Base-by-base conservation (phyloP, 2,113 vertebrate species). In the Oncorhynchus keta region DNA sequence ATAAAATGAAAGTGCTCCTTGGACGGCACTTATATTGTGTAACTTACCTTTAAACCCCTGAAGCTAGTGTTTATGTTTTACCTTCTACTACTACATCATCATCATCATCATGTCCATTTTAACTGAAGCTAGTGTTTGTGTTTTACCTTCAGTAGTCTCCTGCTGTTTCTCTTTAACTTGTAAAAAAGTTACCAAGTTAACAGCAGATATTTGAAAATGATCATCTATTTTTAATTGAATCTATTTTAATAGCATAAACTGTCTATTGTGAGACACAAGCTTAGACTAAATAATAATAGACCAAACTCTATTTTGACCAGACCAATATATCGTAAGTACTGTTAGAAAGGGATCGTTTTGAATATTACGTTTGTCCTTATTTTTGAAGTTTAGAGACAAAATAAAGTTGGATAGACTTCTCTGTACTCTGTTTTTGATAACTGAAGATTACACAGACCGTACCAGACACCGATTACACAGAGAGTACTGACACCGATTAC, bases 361-460 rank as follows among this genome's bases (percentile, higher is more conserved):
- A 78, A 69, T 68, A 77, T 74, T 81, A 86, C 81, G 83, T 81
- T 89, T 91, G 87, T 80, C 91, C 89, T 74, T 88, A 76, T 87
- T 90, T 76, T 20, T 61, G 69, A 89, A 76, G 79, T 82, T 82
- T 93, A 90, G 91, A 85, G 85, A 83, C 85, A 84, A 90, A 94
- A 94, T 94, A 94, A 94, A 94, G 83, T 90, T 91, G 88, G 89
- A 93, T 91, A 84, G 90, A 89, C 85, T 85, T 84, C 82, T 90
- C 76, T 71, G 39, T 26, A 61, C 79, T 80, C 22, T 39, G 7
- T 26, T 72, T 28, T 55, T 28, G 26, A 72, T 62, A 1, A 62
- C 8, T 22, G 5, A 62, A 9, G 59, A 7, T 22, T 62, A 11
- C n/a, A 24, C 8, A 11, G 8, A 39, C 39, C 0, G 35, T 35